A percentile compares a stretch with the other conserved stretches of the same genome.
These are phyloP conservation scores for Macroramphosus scolopax DNA, from an alignment of 2,797 vertebrate genomes.

Conservation along the genomic window DNA sequence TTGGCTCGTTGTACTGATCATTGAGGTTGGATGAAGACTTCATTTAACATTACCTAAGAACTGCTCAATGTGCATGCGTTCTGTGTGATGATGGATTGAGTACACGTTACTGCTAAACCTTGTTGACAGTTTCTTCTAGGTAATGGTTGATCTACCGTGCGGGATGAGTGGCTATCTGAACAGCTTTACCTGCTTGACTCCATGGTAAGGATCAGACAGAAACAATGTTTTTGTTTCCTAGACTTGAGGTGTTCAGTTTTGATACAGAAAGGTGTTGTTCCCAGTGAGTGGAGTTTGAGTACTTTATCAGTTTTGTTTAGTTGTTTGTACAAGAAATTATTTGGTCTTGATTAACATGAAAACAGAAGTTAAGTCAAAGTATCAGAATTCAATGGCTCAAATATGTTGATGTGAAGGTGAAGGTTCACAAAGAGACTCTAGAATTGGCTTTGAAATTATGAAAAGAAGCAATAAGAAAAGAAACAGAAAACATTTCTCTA, in stretches of 20 bases:
- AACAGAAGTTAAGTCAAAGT: conserved; percentile 23
- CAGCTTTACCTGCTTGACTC: conserved; percentile 90
- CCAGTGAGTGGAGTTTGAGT: conserved; percentile 31
- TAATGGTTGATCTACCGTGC: conserved; percentile 92
- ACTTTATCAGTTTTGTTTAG: conserved; percentile 5
- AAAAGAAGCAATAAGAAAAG: too few relatives aligned
- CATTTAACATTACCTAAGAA: conserved; percentile 56
- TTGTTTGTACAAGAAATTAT: neutral
- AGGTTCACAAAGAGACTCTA: conserved; percentile 90
- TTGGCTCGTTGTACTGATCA: conserved; percentile 63
- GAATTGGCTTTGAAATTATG: conserved; percentile 14
- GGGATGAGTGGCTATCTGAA: conserved; percentile 93
- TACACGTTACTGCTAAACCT: conserved; percentile 98
- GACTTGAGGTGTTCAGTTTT: conserved; percentile 32
- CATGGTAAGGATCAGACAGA: conserved; percentile 96
- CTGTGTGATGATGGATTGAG: conserved; percentile 61
- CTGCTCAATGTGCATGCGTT: conserved; percentile 70
- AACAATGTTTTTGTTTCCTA: conserved; percentile 24
- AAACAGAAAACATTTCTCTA: too few relatives aligned
- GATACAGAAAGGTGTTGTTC: conserved; percentile 9
- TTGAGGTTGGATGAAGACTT: conserved; percentile 66
- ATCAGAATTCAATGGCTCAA: conserved; percentile 20
- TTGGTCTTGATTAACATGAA: conserved; percentile 25
- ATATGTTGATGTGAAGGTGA: conserved; percentile 77
- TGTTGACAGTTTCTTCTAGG: conserved; percentile 99